Base-by-base conservation (phyloP, 2,113 vertebrate species). In the Ictidomys tridecemlineatus region DNA sequence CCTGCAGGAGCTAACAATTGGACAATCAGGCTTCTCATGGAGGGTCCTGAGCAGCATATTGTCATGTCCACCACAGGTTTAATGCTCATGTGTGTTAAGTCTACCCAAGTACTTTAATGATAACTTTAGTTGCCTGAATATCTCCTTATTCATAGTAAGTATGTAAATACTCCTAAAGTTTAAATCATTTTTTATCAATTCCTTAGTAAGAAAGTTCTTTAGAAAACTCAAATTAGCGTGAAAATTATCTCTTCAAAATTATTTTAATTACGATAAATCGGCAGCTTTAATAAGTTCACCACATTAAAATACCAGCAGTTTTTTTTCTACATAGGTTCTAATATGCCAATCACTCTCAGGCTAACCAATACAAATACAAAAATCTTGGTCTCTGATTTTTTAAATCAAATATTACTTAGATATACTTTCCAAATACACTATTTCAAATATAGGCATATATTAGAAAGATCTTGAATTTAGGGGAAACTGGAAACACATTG, bases 131-230 rank as follows among this genome's bases (percentile, higher is more conserved):
- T 69, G 69, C 85, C 73, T 37, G 28, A 0, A 22, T 69, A 56
- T 65, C 51, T 51, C 69, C 18, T 87, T 87, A 32, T 17, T 88
- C 32, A 1, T 39, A 63, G 32, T 17, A 70, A 39, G 13, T n/a
- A 63, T n/a, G 10, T 83, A 83, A 74, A 67, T 45, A 89, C 77
- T 88, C 34, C 12, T 39, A 84, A 26, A 83, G 48, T 39, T 14
- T 83, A 72, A 65, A 42, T 72, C 63, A 32, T 89, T 70, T 93
- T 78, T 28, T 39, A 77, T 63, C n/a, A 83, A 65, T 91, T 93
- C 67, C 67, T 85, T 74, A 73, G 34, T 79, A 26, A 85, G 53
- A 90, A 85, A 42, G 13, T 65, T 85, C 61, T 32, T 88, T 70
- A 83, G 16, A 53, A 6, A 83, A 91, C 22, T 77, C 48, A 85